Base-by-base conservation (phyloP, 2,113 vertebrate species). In the Pluvianellus socialis region DNA sequence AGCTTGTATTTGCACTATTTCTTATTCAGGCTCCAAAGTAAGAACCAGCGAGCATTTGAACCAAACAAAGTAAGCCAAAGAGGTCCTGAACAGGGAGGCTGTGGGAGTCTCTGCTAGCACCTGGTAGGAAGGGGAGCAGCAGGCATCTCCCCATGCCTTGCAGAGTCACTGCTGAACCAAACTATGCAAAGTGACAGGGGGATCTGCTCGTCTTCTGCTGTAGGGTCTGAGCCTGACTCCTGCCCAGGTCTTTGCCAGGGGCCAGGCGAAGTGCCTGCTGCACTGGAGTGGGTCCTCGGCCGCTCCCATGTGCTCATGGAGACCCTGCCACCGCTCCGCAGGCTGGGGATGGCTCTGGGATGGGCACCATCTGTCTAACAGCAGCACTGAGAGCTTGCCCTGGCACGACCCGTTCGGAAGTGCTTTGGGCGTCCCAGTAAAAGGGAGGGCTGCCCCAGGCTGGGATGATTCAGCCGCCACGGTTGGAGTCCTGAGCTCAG, bases 1-100 rank as follows among this genome's bases (percentile, higher is more conserved):
- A 73, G 77, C 71, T 92, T 82, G 53, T 92, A 88, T 95, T 97
- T 97, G 96, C 93, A 97, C 93, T 97, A 74, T 88, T 91, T 91
- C 81, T 76, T 92, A 76, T 76, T 88, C 52, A 45, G 61, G 61
- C 95, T 96, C 89, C 32, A 40, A 63, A 79, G 56, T 76, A 86
- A 76, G 62, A 90, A 63, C 84, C 89, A 91, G 74, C 3, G 10
- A 92, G 47, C 67, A 24, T 90, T 70, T 79, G 86, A 96, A 86
- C 77, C 80, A 92, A 95, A 73, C 38, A 19, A 75, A 82, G 53
- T 76, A 90, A 80, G 79, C 94, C 92, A 96, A 95, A 97, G 95
- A 95, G 33, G 32, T 87, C 77, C 49, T 3, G 7, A 76, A 45
- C 4, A 83, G 58, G 62, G n/a, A 59, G 58, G 27, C 33, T 79